Evolutionary conservation across 2,113 vertebrate genomes (phyloP), one percentile per base, ranked within the genome.

Genomic region (Melanostigma gelatinosum): DNA sequence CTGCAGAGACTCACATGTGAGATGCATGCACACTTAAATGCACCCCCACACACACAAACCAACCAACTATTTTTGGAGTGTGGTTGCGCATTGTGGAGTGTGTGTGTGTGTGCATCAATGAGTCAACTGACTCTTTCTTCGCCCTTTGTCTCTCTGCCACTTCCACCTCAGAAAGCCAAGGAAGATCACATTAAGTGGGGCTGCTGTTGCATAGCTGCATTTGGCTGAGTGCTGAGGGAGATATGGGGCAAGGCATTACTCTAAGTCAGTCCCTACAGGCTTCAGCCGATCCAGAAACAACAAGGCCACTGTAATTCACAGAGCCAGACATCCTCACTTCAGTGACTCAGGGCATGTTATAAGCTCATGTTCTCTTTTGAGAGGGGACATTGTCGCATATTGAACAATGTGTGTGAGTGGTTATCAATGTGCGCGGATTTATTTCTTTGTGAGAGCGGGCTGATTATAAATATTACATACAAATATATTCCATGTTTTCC

Each of bases 111-210:
- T 52, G 77, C 83, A 85, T 91, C 68, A 50, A 79, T 91, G 89
- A 90, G 87, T 92, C 87, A 91, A 91, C 88, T 81, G 87, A 84
- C 82, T 93, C 77, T 88, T 81, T 85, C 66, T 87, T 82, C 88
- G 84, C 75, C 85, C 90, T 90, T 90, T 92, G 88, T 91, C 84
- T 92, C 80, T 79, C 86, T 91, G 83, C 85, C 92, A 88, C 90
- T 92, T 88, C 87, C 85, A 87, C 82, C 87, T 90, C 88, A 91
- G 88, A 91, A 93, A 92, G 87, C 89, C 91, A 90, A 61, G 72
- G 85, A 89, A 93, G 93, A 93, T 94, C 93, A 93, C 88, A 93
- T 93, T 94, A 93, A 93, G 93, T 93, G 90, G 86, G 87, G 83
- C 87, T 86, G 88, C 88, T 89, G 89, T 91, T 92, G 87, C 88